Evolutionary conservation across 2,888 invertebrate genomes (phyloP), one percentile per base, ranked within the genome.

Genomic region (Nomada lathburiana): DNA sequence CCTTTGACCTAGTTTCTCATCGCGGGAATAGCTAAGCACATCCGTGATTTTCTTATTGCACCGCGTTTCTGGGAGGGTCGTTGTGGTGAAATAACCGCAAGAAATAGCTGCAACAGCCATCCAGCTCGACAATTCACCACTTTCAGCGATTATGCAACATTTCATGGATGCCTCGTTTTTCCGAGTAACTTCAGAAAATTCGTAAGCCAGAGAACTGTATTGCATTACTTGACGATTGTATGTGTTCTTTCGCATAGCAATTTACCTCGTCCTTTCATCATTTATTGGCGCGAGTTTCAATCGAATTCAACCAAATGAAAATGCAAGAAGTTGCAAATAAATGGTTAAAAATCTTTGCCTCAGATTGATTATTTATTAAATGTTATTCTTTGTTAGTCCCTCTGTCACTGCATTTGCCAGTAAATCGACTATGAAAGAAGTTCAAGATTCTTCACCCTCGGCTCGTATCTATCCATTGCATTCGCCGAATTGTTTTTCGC

Each of bases 11-110:
- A 90, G 80, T 90, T 91, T 83, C 74, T 71, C 60, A 85, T 52
- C 85, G 90, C 79, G 92, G 88, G 84, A 93, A 89, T 84, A 90
- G 89, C 87, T 83, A 86, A 85, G 85, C 83, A 81, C 82, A 89
- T 86, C 80, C 80, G 85, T 74, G 80, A 79, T 75, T 84, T 85
- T 88, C 89, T 89, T 88, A 87, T 88, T 88, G 85, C 86, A 78
- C 77, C 76, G 74, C 75, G 81, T 57, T 67, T 82, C 80, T 72
- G 77, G 72, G 82, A 78, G 82, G 70, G 69, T 70, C 79, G 75
- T 36, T 72, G 80, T 75, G 67, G 73, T 79, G 84, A 87, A 86
- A 85, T 84, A 88, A 84, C 81, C 76, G 83, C 85, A 78, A 83
- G 88, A 89, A 86, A 89, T 88, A 88, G 86, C 86, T 83, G n/a